Evolutionary conservation across 1,140 invertebrate species (phyloP).

Genomic region (Cecropterus lyciades): DNA sequence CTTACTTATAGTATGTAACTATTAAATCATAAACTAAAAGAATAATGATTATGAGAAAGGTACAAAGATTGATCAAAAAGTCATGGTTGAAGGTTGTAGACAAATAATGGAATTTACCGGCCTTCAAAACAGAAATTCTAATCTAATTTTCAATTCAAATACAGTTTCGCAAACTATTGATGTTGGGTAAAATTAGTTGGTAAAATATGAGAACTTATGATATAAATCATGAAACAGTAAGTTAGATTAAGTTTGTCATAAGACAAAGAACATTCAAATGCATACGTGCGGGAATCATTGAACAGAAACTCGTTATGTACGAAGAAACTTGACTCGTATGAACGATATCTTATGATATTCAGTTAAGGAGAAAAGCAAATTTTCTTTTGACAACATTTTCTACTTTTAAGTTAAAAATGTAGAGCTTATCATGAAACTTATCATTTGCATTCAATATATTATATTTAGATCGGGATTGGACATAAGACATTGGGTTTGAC

Average conservation of each 20-base stretch:
- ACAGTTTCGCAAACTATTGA: no score
- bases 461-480: no score
- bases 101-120: not conserved
- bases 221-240: conserved; percentile 5
- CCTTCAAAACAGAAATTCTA: not conserved
- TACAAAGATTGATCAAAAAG: not conserved
- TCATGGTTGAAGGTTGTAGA: not conserved
- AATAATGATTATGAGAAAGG: no score
- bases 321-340: conserved; percentile 6
- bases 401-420: no score
- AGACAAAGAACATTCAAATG: conserved; percentile 11
- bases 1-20: no score
- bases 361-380: not conserved
- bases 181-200: not conserved
- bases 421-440: no score
- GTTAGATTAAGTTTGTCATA: not conserved
- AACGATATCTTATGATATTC: not conserved
- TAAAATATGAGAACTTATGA: not conserved
- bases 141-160: not conserved
- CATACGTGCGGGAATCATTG: conserved; percentile 10
- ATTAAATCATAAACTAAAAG: no score
- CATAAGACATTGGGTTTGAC: no score
- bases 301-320: not conserved
- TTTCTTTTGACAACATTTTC: not conserved
- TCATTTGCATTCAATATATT: no score